A percentile compares a stretch with the other conserved stretches of the same genome.
Conservation (phyloP, 1,140 invertebrate genomes). For the Dysdera silvatica region DNA sequence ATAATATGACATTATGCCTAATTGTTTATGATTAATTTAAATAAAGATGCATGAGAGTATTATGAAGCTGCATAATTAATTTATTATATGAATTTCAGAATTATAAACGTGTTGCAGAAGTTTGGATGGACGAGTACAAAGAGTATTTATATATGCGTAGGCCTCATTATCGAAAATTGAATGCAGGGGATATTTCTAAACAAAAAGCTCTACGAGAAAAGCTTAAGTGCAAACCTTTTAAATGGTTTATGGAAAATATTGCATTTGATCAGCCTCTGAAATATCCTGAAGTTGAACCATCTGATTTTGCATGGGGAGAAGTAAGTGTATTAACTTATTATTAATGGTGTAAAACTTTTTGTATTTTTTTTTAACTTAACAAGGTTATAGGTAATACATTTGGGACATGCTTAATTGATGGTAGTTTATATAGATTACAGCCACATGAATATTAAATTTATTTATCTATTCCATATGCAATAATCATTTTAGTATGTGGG, state of each 20-base stretch:
- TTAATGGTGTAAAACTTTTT: slow-evolving; percentile 7
- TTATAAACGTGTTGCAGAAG: slow-evolving; percentile 38
- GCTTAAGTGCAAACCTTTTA: slow-evolving; percentile 53
- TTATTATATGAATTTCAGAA: slow-evolving; percentile 13
- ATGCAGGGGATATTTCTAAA: slow-evolving; percentile 55
- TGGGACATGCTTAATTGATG: too few species aligned
- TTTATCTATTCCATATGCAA: too few species aligned
- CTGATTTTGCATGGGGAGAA: slow-evolving; percentile 72
- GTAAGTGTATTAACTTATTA: slow-evolving; percentile 43
- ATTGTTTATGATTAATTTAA: neutral
- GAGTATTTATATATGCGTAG: slow-evolving; percentile 46
- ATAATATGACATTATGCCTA: neutral
- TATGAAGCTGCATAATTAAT: neutral
- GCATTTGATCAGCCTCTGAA: slow-evolving; percentile 86
- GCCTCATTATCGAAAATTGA: slow-evolving; percentile 64
- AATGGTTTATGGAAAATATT: slow-evolving; percentile 94
- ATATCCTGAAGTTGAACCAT: slow-evolving; percentile 87
- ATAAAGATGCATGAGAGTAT: neutral
- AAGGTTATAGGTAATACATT: too few species aligned
- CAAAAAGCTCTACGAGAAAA: slow-evolving; percentile 41
- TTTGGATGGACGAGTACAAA: slow-evolving; percentile 44
- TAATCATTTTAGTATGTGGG: too few species aligned
- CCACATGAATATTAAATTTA: too few species aligned
- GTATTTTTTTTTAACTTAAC: slow-evolving; percentile 33
- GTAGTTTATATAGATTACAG: too few species aligned